Conservation (phyloP, 2,797 vertebrate genomes). For the Falco concolor region DNA sequence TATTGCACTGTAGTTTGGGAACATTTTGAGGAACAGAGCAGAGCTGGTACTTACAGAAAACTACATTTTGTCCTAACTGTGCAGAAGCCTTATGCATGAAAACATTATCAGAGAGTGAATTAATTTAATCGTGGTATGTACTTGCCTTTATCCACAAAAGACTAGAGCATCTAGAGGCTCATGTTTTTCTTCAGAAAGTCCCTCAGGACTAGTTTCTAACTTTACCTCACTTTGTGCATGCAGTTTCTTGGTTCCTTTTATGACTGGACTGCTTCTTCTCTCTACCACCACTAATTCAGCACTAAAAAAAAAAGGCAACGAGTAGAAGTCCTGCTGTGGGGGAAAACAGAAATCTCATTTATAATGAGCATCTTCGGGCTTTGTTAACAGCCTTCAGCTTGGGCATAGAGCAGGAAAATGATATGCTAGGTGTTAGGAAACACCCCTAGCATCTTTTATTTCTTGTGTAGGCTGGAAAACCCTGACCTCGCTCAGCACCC, state of each 20-base stretch:
- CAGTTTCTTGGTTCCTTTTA: not conserved
- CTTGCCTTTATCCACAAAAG: not conserved
- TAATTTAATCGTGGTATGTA: not conserved
- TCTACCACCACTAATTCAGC: not conserved
- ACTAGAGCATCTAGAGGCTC: not conserved
- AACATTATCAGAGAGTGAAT: not conserved
- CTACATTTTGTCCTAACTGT: not conserved
- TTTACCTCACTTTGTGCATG: not conserved
- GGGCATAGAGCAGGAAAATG: not conserved
- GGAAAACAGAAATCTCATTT: not conserved
- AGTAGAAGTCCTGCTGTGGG: not conserved
- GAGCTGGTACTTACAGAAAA: not conserved
- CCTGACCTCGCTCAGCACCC: not conserved
- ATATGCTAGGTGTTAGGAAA: not conserved
- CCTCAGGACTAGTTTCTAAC: not conserved
- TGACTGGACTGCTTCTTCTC: not conserved
- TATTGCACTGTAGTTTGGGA: not conserved
- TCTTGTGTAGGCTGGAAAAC: not conserved
- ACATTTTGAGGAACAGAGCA: not conserved
- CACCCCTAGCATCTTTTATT: not conserved
- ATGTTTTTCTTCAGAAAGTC: conserved; percentile 18
- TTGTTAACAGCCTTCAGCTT: not conserved
- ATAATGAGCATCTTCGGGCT: not conserved
- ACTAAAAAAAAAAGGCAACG: accelerated
- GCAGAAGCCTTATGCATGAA: not conserved